These are phyloP conservation scores for Sycobia sp. DNA, from an alignment of 1,140 invertebrate species.

Conservation along the genomic window DNA sequence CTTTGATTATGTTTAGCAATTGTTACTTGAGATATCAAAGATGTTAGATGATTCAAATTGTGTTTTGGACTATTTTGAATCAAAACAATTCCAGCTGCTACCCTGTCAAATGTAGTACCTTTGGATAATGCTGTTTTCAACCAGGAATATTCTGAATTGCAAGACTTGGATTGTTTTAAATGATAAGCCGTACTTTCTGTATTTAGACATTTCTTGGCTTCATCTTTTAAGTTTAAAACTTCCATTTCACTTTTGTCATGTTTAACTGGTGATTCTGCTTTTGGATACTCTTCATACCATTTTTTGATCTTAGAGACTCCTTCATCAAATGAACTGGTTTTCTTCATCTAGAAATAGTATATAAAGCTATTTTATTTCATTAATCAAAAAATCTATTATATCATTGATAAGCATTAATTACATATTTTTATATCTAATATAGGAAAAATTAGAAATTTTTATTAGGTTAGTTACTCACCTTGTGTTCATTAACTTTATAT, in stretches of 20 bases:
- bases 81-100: conserved; percentile 81
- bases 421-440: no score
- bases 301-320: conserved; percentile 35
- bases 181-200: conserved; percentile 68
- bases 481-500: background rate
- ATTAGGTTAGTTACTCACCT: conserved; percentile 14
- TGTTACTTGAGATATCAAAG: conserved; percentile 79
- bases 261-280: conserved; percentile 38
- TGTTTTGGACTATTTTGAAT: conserved; percentile 86
- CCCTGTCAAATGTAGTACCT: conserved; percentile 83
- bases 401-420: no score
- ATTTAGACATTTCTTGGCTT: conserved; percentile 67
- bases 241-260: conserved; percentile 56
- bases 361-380: background rate
- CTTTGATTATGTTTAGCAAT: conserved; percentile 82
- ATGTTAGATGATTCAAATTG: conserved; percentile 73
- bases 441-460: no score
- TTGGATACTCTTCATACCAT: conserved; percentile 52
- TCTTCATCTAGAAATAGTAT: conserved; percentile 13
- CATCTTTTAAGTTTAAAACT: conserved; percentile 64
- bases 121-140: conserved; percentile 78
- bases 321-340: conserved; percentile 9
- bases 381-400: no score
- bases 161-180: conserved; percentile 50
- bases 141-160: conserved; percentile 67